Evolutionary conservation across 1,140 invertebrate genomes (phyloP), one percentile per base, ranked within the genome.

Genomic region (Papilio machaon): DNA sequence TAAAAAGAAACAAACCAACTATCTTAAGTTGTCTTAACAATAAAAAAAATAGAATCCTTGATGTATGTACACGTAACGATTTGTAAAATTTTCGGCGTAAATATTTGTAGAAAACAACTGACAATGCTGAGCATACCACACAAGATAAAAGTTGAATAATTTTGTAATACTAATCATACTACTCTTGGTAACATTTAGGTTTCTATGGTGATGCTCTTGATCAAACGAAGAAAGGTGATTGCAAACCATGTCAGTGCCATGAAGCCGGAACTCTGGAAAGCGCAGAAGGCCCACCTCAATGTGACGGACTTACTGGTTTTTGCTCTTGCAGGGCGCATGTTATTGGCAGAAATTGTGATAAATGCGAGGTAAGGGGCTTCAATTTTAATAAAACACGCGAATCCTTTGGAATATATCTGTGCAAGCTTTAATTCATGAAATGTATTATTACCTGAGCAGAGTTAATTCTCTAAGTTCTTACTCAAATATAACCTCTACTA

Each of bases 141-240:
- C 49, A 52, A 52, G 13, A 17, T 7, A 52, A 52, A 52, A 52
- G 49, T 52, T 52, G 15, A 52, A 52, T 52, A 4, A 52, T 17
- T 6, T 52, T 52, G 49, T 6, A 52, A 52, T 52, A 7, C 3
- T 30, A 30, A 19, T 38, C 30, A 15, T 70, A 73, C 75, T 76
- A 58, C 13, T 54, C 13, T 13, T 83, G n/a, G n/a, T 79, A 46
- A 73, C 19, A 80, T 81, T 49, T 86, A 96, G 97, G 98, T 77
- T 98, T 96, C 93, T 99, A 97, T 88, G 98, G 98, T 46, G 97
- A 99, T 91, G 97, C 98, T 0, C 91, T 99, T n/a, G 97, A 97
- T 19, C 95, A 97, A 70, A 97, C 96, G 1, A 97, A 96, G 3
- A 99, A 98, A 92, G 98, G 98, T 73, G 97, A 99, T 84, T 99